Percentiles rank a stretch among this genome's conserved stretches.
Conservation (phyloP, 2,113 vertebrate genomes). For the Lonchura striata region DNA sequence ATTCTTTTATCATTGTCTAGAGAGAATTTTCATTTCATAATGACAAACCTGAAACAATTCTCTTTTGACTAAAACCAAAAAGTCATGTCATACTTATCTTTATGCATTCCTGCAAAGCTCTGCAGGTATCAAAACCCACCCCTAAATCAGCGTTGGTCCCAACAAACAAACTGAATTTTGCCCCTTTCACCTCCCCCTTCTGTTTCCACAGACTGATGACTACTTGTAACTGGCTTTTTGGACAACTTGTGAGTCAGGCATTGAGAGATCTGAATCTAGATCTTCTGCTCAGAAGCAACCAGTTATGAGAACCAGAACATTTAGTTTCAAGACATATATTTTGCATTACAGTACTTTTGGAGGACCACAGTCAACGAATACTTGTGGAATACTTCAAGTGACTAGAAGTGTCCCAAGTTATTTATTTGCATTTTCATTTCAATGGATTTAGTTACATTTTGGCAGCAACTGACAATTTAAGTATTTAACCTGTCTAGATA, state of each 20-base stretch:
- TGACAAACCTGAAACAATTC: neutral
- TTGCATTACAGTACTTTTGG: neutral
- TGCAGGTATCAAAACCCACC: neutral
- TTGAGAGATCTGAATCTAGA: neutral
- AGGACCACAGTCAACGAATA: neutral
- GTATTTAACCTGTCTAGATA: neutral
- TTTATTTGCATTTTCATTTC: neutral
- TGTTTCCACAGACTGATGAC: neutral
- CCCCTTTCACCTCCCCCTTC: neutral
- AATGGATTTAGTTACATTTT: neutral
- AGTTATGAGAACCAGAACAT: neutral
- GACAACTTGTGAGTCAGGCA: neutral
- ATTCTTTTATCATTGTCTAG: conserved; percentile 7
- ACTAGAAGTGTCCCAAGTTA: neutral
- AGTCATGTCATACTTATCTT: neutral
- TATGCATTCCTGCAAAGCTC: neutral
- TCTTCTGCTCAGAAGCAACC: neutral
- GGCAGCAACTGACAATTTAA: neutral
- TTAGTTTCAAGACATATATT: neutral
- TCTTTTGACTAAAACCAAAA: neutral
- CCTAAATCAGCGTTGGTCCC: neutral
- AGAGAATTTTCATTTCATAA: neutral
- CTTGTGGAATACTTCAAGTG: neutral
- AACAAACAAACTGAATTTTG: neutral
- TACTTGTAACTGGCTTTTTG: neutral